Evolutionary conservation across 2,888 invertebrate species (phyloP).

Genomic region (Cheilosia pagana): DNA sequence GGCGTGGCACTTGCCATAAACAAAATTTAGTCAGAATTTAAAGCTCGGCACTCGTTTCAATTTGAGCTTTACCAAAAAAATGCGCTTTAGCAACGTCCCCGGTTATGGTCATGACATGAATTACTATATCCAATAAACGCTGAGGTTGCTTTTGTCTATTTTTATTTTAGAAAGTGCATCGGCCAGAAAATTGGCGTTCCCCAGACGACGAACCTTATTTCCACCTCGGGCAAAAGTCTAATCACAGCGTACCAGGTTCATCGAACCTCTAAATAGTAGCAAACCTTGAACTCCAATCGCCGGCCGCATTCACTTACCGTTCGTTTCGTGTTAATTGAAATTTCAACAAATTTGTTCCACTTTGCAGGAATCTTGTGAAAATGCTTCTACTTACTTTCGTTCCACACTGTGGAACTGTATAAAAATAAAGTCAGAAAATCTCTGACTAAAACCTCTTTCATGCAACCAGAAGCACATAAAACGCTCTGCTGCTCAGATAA

Average conservation of each 20-base stretch:
- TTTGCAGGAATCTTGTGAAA: neutral
- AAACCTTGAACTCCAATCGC: neutral
- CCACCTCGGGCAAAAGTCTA: too few relatives aligned
- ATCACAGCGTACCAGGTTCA: too few relatives aligned
- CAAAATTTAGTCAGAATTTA: too few relatives aligned
- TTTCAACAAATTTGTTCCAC: conserved; percentile 20
- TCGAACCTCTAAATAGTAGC: neutral
- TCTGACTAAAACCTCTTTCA: conserved; percentile 61
- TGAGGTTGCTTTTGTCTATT: too few relatives aligned
- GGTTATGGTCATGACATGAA: too few relatives aligned
- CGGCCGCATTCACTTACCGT: neutral
- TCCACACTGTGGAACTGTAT: conserved; percentile 29
- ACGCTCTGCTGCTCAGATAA: conserved; percentile 69
- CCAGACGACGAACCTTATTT: neutral
- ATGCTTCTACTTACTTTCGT: conserved; percentile 15
- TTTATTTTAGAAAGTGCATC: too few relatives aligned
- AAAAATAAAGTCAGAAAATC: conserved; percentile 7
- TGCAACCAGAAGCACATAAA: conserved; percentile 73
- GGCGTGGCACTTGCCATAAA: too few relatives aligned
- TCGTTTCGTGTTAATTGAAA: conserved; percentile 4
- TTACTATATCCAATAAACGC: too few relatives aligned
- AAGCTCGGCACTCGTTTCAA: too few relatives aligned
- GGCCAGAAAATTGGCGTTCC: neutral
- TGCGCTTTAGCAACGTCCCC: too few relatives aligned
- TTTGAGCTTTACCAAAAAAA: too few relatives aligned